phyloP scores from a whole-genome alignment of 2,113 vertebrate species.

The Hippocampus zosterae region DNA sequence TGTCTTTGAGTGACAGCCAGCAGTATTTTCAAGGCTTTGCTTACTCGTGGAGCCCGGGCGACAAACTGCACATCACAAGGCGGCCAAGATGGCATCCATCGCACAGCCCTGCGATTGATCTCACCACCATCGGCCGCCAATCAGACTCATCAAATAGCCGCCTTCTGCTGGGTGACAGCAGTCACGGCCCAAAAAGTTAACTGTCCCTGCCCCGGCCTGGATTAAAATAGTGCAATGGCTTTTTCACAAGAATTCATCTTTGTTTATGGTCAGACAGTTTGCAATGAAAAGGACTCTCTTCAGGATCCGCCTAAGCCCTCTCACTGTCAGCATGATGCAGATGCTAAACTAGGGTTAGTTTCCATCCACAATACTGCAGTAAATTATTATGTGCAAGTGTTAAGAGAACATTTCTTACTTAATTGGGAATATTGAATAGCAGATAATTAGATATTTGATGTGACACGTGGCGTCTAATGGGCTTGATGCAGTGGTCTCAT shows the following conservation, averaged over 20 bases:
- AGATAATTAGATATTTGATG: slow-evolving; percentile 74
- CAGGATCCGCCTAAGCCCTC: slow-evolving; percentile 50
- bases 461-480: slow-evolving; percentile 71
- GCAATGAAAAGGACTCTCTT: slow-evolving; percentile 50
- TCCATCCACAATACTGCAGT: slow-evolving; percentile 36
- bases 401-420: slow-evolving; percentile 60
- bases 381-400: slow-evolving; percentile 51
- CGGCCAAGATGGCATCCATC: slow-evolving; percentile 68
- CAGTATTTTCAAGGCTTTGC: slow-evolving; percentile 68
- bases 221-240: slow-evolving; percentile 17
- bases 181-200: slow-evolving; percentile 64
- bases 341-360: slow-evolving; percentile 41
- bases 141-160: slow-evolving; percentile 69
- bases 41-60: slow-evolving; percentile 57
- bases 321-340: slow-evolving; percentile 53
- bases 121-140: slow-evolving; percentile 65
- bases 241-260: slow-evolving; percentile 22
- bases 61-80: slow-evolving; percentile 72
- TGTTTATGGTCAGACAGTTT: slow-evolving; percentile 55
- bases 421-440: slow-evolving; percentile 73
- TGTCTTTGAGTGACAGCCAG: slow-evolving; percentile 68
- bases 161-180: slow-evolving; percentile 67
- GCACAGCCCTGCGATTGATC: slow-evolving; percentile 68
- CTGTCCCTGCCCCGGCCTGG: slow-evolving; percentile 47
- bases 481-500: slow-evolving; percentile 73